Base-by-base conservation (phyloP, 2,888 invertebrate genomes). In the Junonia oenone region DNA sequence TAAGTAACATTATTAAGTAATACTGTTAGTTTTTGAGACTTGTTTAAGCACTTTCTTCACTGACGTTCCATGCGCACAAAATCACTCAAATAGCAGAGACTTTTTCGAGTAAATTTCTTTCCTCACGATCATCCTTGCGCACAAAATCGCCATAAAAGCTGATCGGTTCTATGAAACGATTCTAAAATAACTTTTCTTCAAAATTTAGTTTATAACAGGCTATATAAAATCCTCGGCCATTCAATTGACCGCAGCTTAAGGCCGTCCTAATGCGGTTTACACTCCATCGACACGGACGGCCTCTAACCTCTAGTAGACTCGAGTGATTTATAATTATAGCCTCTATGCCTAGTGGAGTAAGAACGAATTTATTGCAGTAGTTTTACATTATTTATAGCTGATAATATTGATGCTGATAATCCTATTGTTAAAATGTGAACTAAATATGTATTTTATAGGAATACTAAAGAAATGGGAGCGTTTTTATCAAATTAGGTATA, bases 201-300 rank as follows among this genome's bases (percentile, higher is more conserved):
- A 22, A 22, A 22, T 22, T 22, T 22, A 22, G 22, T 13, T 13
- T 35, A 38, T 38, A 38, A 38, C 9, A 9, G 9, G 38, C 38
- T 9, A 8, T 38, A 9, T 15, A 6, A 17, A 38, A 38, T 17
- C 43, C 43, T 13, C 11, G 5, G 13, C 13, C 15, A 43, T 43
- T 13, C 22, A 40, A 22, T 22, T 43, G 43, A 43, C 22, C 43
- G 43, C 26, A 26, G 19, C 19, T 43, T 43, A 43, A 43, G 8
- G n/a, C 26, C 17, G 13, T 43, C 13, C 26, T 26, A 43, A 43
- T 26, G 43, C 43, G 43, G 43, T 43, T 26, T 43, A 43, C 43
- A 43, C 43, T 43, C 43, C 43, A 43, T 43, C 26, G 43, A 43
- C 43, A 26, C 6, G 26, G 43, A 43, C 26, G 26, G 26, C 43